Percentiles rank a stretch among this genome's conserved stretches.
These are phyloP conservation scores for Dolichallabes microphthalmus DNA, from an alignment of 2,113 vertebrate species.

Conservation along the genomic window DNA sequence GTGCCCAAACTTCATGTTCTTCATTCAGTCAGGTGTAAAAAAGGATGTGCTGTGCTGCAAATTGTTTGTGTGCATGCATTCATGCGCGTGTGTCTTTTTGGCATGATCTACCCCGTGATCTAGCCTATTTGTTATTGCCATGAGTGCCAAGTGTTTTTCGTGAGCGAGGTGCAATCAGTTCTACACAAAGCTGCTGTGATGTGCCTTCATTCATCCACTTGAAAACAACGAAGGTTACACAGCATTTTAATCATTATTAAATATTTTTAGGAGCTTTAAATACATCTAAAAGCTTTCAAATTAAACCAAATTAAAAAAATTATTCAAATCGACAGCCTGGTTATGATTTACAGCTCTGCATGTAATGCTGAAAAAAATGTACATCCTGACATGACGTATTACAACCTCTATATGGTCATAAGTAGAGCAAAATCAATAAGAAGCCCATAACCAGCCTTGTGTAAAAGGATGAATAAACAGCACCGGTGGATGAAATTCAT, in stretches of 20 bases:
- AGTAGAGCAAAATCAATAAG: not conserved
- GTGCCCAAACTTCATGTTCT: not conserved
- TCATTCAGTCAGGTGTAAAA: not conserved
- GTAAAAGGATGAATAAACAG: not conserved
- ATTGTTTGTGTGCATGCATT: not conserved
- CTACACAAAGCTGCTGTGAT: not conserved
- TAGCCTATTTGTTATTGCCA: slow-evolving; percentile 9
- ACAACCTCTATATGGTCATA: not conserved
- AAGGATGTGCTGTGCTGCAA: not conserved
- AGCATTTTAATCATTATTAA: too few relatives aligned
- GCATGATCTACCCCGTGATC: slow-evolving; percentile 17
- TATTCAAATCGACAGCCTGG: too few relatives aligned
- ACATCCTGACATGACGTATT: not conserved
- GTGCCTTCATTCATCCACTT: not conserved
- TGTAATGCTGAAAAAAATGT: not conserved
- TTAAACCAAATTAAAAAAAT: too few relatives aligned
- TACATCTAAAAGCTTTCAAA: too few relatives aligned
- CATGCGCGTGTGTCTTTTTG: slow-evolving; percentile 7
- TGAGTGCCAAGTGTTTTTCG: slow-evolving; percentile 1
- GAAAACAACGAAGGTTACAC: not conserved
- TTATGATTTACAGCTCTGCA: not conserved
- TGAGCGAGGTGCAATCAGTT: not conserved
- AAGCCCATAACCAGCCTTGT: not conserved
- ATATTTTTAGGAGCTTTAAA: too few relatives aligned
- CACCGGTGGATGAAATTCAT: not conserved